Evolutionary conservation across 2,888 invertebrate species (phyloP).

Genomic region (Phrixothrix hirtus): DNA sequence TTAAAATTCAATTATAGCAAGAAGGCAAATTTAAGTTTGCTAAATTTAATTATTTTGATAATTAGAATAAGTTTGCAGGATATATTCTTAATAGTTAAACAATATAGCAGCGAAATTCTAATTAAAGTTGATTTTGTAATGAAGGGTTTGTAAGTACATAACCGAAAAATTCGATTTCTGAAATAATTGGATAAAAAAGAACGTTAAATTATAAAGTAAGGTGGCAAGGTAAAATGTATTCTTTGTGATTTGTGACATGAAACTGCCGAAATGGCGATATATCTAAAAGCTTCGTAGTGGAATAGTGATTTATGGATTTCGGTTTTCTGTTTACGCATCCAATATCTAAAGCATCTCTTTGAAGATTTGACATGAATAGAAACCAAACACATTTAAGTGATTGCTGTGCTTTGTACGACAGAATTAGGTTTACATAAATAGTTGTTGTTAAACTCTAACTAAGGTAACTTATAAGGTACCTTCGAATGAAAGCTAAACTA

Average conservation of each 20-base stretch:
- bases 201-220: constrained; percentile 5
- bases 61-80: too few relatives aligned
- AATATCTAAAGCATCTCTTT: constrained; percentile 42
- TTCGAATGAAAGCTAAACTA: too few relatives aligned
- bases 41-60: too few relatives aligned
- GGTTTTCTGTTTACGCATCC: constrained; percentile 45
- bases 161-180: background rate
- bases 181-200: constrained; percentile 1
- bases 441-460: constrained; percentile 7
- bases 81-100: too few relatives aligned
- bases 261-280: constrained; percentile 40
- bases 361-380: constrained; percentile 42
- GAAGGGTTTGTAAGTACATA: background rate
- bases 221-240: constrained; percentile 20
- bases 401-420: constrained; percentile 26
- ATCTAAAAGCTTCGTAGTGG: constrained; percentile 39
- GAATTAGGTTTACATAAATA: constrained; percentile 24
- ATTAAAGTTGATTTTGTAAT: too few relatives aligned
- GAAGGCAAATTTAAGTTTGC: background rate
- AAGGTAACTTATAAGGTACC: constrained; percentile 29
- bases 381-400: constrained; percentile 39
- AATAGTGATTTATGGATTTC: constrained; percentile 44
- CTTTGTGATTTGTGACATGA: constrained; percentile 41
- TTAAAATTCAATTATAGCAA: background rate
- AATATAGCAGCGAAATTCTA: too few relatives aligned